Evolutionary conservation across 2,113 vertebrate species (phyloP), one percentile per base, ranked within the genome.

Genomic region (Mastomys natalensis): DNA sequence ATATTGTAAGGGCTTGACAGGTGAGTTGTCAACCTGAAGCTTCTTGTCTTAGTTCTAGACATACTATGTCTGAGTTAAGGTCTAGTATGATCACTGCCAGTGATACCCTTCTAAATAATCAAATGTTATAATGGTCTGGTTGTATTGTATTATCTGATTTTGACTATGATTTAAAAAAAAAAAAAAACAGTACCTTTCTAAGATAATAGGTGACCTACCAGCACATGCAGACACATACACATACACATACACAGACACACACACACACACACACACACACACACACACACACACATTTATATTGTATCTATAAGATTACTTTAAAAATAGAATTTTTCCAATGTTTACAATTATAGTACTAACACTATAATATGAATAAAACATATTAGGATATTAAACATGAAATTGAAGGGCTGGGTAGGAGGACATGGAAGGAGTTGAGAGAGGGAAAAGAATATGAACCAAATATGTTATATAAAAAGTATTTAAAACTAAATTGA

Each of bases 91-190:
- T 74, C n/a, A 70, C 48, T 87, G 7, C 5, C 53, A 90, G 74
- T 53, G n/a, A 92, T 26, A 78, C n/a, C 45, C 15, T 91, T 94
- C 48, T 70, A 87, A 87, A 60, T 60, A 77, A 4, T 66, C 64
- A 16, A 89, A 40, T 89, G 24, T 9, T 97, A 6, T 80, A n/a
- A 93, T 92, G 19, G n/a, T 74, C 76, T 91, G 21, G 10, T 93
- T 80, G 43, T 17, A 73, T 12, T 60, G 5, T 4, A 85, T 73
- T 8, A 17, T 87, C 5, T 87, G 70, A 29, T 90, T 85, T 72
- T 94, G 31, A 11, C 55, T 64, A 26, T 90, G 9, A 68, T 37
- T 76, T 45, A 15, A 17, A 64, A 91, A 91, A 64, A 15, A 17
- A 64, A 91, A 91, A 64, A n/a, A 58, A 68, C 19, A 40, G 58